Evolutionary conservation across 2,113 vertebrate species (phyloP).

Genomic region (Pluvianellus socialis): DNA sequence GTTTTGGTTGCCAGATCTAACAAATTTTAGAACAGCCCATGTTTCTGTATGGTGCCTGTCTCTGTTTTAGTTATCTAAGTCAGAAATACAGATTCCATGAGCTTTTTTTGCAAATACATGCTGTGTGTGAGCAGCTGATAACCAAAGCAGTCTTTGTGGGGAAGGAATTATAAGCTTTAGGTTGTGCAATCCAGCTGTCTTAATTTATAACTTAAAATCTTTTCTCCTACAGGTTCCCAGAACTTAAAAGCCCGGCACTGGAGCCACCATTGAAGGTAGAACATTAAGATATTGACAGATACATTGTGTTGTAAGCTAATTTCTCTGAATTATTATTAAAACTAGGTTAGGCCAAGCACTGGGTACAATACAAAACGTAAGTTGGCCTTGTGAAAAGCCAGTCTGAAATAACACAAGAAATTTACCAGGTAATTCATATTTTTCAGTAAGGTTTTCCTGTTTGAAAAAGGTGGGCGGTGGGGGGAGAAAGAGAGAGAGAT

Average conservation of each 20-base stretch:
- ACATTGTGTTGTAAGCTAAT: background rate
- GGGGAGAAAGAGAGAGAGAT: background rate
- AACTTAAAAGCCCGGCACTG: constrained; percentile 72
- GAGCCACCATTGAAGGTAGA: constrained; percentile 89
- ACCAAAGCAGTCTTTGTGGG: background rate
- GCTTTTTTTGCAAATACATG: background rate
- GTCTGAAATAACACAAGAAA: background rate
- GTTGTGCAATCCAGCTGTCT: background rate
- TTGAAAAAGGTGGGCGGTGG: background rate
- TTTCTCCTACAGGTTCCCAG: constrained; percentile 82
- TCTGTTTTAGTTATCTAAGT: background rate
- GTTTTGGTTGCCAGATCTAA: background rate
- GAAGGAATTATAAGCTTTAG: background rate
- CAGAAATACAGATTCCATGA: background rate
- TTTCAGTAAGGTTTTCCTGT: constrained; percentile 1
- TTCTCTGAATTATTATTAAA: background rate
- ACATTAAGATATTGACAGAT: background rate
- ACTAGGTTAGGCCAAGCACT: background rate
- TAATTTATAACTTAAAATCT: constrained; percentile 1
- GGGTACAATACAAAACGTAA: background rate
- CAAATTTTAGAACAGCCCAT: background rate
- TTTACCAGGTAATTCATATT: background rate
- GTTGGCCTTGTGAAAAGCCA: background rate
- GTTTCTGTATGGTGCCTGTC: background rate
- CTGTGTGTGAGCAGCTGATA: background rate